These are phyloP conservation scores for Cryptoblepharus egeriae DNA, from an alignment of 2,797 vertebrate genomes.

Conservation along the genomic window DNA sequence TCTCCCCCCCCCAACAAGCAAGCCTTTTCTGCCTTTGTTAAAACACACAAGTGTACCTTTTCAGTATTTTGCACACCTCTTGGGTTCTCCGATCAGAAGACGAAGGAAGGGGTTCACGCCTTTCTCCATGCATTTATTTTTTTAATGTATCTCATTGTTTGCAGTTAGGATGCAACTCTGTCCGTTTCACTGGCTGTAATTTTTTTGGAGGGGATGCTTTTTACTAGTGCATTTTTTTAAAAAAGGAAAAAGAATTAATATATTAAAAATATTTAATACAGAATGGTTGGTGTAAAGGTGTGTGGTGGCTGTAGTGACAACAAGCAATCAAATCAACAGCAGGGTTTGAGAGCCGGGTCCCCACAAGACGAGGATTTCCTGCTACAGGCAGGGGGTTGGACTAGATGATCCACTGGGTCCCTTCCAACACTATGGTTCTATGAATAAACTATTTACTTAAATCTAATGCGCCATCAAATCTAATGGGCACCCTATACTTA, in stretches of 20 bases:
- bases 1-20: constrained; percentile 26
- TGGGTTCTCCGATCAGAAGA: not conserved
- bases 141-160: constrained; percentile 35
- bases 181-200: constrained; percentile 50
- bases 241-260: constrained; percentile 74
- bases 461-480: too few relatives aligned
- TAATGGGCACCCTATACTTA: too few relatives aligned
- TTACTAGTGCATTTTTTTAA: constrained; percentile 72
- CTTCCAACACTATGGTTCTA: too few relatives aligned
- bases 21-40: not conserved
- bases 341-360: too few relatives aligned
- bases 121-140: not conserved
- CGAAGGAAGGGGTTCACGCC: too few relatives aligned
- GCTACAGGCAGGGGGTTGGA: too few relatives aligned
- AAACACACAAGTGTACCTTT: not conserved
- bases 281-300: constrained; percentile 19
- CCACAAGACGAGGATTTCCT: too few relatives aligned
- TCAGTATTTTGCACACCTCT: not conserved
- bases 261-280: constrained; percentile 83
- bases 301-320: too few relatives aligned
- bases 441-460: too few relatives aligned
- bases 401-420: too few relatives aligned
- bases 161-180: constrained; percentile 20
- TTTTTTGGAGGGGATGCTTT: constrained; percentile 55
- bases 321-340: too few relatives aligned